phyloP scores from a whole-genome alignment of 2,113 vertebrate species.

The Aepyceros melampus region DNA sequence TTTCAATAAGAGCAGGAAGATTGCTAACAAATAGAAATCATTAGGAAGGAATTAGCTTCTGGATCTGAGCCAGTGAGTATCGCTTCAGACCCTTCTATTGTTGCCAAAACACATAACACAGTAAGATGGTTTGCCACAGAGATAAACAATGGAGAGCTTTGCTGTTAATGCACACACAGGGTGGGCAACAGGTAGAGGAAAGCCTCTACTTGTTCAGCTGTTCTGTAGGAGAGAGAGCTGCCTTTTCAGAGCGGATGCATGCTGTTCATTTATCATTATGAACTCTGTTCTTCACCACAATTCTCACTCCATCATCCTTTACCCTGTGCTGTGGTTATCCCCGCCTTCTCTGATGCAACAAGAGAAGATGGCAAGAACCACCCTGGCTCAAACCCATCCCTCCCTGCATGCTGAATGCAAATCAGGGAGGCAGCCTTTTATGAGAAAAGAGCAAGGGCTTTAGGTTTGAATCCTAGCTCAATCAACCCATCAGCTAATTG shows the following conservation, averaged over 20 bases:
- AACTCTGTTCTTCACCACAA: background rate
- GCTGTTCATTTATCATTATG: background rate
- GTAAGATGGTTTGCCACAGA: background rate
- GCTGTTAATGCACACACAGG: background rate
- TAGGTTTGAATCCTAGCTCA: background rate
- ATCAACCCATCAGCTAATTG: background rate
- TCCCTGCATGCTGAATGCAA: background rate
- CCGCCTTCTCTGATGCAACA: background rate
- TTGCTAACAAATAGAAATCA: background rate
- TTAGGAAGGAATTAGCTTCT: constrained; percentile 30
- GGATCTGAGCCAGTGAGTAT: background rate
- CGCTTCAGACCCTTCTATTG: background rate
- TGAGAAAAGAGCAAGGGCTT: background rate
- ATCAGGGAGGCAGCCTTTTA: background rate
- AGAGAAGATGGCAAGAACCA: background rate
- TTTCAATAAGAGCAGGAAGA: background rate
- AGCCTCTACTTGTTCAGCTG: background rate
- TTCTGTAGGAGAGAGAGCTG: background rate
- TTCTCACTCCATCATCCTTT: background rate
- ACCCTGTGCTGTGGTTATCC: background rate
- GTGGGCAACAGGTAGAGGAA: background rate
- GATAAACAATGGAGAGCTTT: background rate
- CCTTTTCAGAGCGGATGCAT: background rate
- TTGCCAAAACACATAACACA: constrained; percentile 12
- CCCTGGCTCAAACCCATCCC: background rate